phyloP scores from a whole-genome alignment of 2,888 invertebrate genomes.

The Chelonus formosanus region DNA sequence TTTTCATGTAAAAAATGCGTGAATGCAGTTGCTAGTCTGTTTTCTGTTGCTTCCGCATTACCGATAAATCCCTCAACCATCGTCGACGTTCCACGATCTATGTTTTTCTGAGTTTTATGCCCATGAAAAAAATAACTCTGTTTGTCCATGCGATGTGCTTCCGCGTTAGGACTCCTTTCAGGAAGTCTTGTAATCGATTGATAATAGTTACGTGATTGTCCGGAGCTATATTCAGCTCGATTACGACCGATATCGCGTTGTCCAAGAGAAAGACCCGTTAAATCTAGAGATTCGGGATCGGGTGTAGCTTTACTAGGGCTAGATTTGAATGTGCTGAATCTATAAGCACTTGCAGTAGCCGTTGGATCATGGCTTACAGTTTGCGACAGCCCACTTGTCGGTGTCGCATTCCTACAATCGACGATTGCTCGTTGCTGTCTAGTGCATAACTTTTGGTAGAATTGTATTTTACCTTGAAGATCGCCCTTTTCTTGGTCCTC shows the following conservation, averaged over 20 bases:
- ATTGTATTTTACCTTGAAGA: conserved; percentile 62
- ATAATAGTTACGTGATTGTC: conserved; percentile 39
- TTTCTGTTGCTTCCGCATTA: conserved; percentile 6
- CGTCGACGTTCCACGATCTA: conserved; percentile 42
- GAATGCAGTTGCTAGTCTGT: neutral
- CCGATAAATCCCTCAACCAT: conserved; percentile 16
- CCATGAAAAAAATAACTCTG: conserved; percentile 61
- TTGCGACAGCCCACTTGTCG: conserved; percentile 42
- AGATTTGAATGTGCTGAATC: conserved; percentile 58
- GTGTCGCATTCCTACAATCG: conserved; percentile 68
- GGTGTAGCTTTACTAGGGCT: conserved; percentile 38
- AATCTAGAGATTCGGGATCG: conserved; percentile 44
- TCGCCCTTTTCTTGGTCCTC: conserved; percentile 60
- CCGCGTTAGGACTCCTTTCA: conserved; percentile 40
- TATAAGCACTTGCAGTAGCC: conserved; percentile 35
- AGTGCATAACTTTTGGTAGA: conserved; percentile 62
- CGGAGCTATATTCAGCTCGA: conserved; percentile 42
- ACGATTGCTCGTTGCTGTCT: conserved; percentile 59
- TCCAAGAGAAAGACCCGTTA: conserved; percentile 49
- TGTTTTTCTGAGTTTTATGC: conserved; percentile 58
- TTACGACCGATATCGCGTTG: conserved; percentile 46
- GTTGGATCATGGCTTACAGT: conserved; percentile 35
- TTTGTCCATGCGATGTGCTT: conserved; percentile 51
- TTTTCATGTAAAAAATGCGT: neutral
- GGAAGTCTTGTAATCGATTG: conserved; percentile 34